phyloP scores from a whole-genome alignment of 2,113 vertebrate genomes.

The Antechinus stuartii region DNA sequence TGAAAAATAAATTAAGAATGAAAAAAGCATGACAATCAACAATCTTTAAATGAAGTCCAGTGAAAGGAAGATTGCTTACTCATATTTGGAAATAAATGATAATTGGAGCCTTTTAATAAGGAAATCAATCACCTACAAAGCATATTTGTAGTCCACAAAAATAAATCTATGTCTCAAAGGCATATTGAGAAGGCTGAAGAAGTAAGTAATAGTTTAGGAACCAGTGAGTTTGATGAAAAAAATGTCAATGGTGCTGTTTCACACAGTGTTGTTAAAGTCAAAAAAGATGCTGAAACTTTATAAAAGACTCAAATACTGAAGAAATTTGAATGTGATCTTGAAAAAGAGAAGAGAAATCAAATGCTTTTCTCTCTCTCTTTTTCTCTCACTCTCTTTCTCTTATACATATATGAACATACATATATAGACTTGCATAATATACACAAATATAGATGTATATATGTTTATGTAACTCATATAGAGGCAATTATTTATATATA shows the following conservation, averaged over 20 bases:
- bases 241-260: conserved; percentile 93
- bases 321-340: conserved; percentile 93
- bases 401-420: too few species aligned
- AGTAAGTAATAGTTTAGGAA: conserved; percentile 95
- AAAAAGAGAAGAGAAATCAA: conserved; percentile 79
- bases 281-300: conserved; percentile 92
- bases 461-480: conserved; percentile 16
- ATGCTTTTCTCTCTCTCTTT: conserved; percentile 76
- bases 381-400: too few species aligned
- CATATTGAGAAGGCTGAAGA: conserved; percentile 93
- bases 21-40: conserved; percentile 78
- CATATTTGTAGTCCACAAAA: conserved; percentile 95
- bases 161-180: conserved; percentile 93
- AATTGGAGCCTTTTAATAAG: conserved; percentile 91
- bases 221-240: conserved; percentile 94
- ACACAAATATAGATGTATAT: background rate
- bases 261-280: conserved; percentile 93
- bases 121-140: conserved; percentile 56
- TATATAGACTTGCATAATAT: too few species aligned
- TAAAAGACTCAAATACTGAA: conserved; percentile 91
- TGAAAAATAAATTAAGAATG: conserved; percentile 62
- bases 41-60: conserved; percentile 84
- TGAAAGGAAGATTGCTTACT: conserved; percentile 91
- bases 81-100: conserved; percentile 97
- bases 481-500: conserved; percentile 42